Percentiles rank a stretch among this genome's conserved stretches.
phyloP scores from a whole-genome alignment of 2,113 vertebrate genomes.

The Brevimyrus niger region DNA sequence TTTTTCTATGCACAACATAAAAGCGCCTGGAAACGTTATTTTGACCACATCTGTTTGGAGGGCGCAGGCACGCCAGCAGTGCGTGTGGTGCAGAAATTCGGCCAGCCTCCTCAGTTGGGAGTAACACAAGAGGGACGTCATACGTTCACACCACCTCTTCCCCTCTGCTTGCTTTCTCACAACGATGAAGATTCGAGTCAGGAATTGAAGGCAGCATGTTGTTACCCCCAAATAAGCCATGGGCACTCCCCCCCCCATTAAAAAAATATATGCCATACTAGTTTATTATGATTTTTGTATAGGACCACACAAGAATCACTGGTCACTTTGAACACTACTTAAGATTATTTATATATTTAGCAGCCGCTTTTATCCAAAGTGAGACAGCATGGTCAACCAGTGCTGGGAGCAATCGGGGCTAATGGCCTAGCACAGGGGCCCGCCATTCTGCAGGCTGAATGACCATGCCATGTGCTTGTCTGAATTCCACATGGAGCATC shows the following conservation, averaged over 20 bases:
- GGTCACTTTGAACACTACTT: neutral
- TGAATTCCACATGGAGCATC: neutral
- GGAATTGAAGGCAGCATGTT: neutral
- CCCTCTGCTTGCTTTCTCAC: neutral
- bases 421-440: neutral
- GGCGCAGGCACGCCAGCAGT: neutral
- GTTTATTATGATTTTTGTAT: neutral
- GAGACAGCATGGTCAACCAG: neutral
- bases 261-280: neutral
- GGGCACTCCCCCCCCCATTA: neutral
- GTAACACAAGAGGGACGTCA: neutral
- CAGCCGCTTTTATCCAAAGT: neutral
- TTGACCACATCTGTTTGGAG: neutral
- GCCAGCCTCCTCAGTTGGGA: neutral
- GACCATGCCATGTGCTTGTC: neutral
- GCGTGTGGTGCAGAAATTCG: neutral
- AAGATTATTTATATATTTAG: neutral
- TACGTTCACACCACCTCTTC: neutral
- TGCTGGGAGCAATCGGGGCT: neutral
- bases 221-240: neutral
- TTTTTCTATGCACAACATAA: neutral
- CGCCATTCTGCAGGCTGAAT: neutral
- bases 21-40: neutral
- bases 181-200: neutral
- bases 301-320: neutral